Conservation (phyloP, 1,140 invertebrate genomes). For the Drosophila erecta region DNA sequence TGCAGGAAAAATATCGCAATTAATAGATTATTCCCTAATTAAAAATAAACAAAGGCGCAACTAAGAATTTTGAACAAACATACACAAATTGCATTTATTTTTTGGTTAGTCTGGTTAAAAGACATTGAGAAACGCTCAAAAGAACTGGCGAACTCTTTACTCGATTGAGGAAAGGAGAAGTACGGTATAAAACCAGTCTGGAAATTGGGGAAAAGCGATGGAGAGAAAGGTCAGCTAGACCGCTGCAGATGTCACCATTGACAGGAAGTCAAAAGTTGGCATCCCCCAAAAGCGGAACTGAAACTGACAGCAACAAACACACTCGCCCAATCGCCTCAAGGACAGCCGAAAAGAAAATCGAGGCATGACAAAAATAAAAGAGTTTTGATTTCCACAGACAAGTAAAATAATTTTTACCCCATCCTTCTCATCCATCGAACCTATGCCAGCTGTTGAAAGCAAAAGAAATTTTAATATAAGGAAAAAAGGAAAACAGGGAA, state of each 20-base stretch:
- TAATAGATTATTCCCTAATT: no score
- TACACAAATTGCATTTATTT: no score
- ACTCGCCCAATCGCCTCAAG: constrained; percentile 46
- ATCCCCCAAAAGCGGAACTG: constrained; percentile 64
- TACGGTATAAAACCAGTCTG: neutral
- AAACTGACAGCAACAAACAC: constrained; percentile 69
- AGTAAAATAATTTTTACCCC: constrained; percentile 73
- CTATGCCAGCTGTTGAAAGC: constrained; percentile 54
- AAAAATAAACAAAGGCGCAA: neutral
- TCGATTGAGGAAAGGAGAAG: constrained; percentile 33
- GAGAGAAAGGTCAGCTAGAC: constrained; percentile 17
- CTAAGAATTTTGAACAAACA: neutral
- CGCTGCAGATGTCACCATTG: constrained; percentile 75
- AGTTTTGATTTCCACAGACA: constrained; percentile 80
- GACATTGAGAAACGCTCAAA: constrained; percentile 33
- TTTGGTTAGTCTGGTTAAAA: neutral
- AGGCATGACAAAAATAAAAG: constrained; percentile 35
- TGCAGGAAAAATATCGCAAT: neutral
- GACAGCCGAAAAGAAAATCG: constrained; percentile 39
- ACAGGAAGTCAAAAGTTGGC: constrained; percentile 80
- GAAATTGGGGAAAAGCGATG: constrained; percentile 16
- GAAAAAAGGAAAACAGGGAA: constrained; percentile 45
- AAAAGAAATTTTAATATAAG: constrained; percentile 76
- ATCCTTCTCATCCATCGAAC: constrained; percentile 28
- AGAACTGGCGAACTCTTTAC: constrained; percentile 41